phyloP scores from a whole-genome alignment of 2,113 vertebrate species.

The Megaceryle torquata region DNA sequence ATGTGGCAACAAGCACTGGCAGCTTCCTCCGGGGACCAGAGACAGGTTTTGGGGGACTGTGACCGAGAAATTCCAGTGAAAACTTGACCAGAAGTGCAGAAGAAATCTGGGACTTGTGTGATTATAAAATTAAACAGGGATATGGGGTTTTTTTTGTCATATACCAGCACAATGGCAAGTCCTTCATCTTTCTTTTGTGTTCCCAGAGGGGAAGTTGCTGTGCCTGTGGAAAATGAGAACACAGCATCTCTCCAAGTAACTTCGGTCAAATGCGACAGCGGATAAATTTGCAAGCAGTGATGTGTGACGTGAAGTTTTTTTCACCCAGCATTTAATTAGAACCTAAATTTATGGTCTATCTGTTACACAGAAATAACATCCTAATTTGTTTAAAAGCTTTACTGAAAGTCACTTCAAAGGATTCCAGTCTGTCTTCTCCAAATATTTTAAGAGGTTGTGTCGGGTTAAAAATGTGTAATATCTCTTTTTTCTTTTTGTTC shows the following conservation, averaged over 20 bases:
- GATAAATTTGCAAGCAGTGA: neutral
- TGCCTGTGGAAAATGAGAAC: neutral
- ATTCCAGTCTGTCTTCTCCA: neutral
- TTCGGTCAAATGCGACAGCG: neutral
- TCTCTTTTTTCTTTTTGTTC: neutral
- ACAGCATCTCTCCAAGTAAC: neutral
- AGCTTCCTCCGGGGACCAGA: neutral
- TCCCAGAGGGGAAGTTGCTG: neutral
- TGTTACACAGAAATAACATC: neutral
- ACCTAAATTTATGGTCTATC: neutral
- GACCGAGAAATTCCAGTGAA: neutral
- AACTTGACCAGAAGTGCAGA: neutral
- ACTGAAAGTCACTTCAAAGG: neutral
- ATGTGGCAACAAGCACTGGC: neutral
- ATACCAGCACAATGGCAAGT: neutral
- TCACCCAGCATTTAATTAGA: neutral
- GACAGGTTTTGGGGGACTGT: neutral
- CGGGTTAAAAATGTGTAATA: neutral
- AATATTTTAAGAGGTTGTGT: neutral
- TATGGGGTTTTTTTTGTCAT: neutral
- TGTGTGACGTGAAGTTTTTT: neutral
- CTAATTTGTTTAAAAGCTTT: neutral
- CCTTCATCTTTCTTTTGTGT: neutral
- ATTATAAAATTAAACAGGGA: neutral
- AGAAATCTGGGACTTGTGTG: neutral